Base-by-base conservation (phyloP, 1,140 invertebrate species). In the Eumeta japonica region DNA sequence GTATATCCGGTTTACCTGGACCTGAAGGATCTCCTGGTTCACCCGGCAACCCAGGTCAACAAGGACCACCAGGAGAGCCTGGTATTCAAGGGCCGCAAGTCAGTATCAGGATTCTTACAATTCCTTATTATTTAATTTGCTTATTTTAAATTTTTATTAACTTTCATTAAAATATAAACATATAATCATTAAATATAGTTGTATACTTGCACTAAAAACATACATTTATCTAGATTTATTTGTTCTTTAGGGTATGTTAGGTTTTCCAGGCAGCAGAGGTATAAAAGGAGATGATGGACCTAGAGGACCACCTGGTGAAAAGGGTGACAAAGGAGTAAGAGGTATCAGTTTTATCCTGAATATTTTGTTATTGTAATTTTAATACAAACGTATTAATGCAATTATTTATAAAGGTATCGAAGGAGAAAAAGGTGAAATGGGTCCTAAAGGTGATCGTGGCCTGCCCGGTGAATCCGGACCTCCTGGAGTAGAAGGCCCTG, bases 341-440 rank as follows among this genome's bases (percentile, higher is more conserved):
- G 73, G 74, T 70, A 50, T n/a, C n/a, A n/a, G n/a, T n/a, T n/a
- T n/a, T n/a, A 24, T 10, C n/a, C 10, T 43, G 10, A 2, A 2
- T 11, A 28, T 33, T 7, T 37, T 24, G 29, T 39, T 37, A 9
- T 31, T 31, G 7, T 31, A 31, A 11, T 31, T 31, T 31, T 31
- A 31, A 31, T 5, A 31, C 5, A 12, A 31, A n/a, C n/a, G n/a
- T n/a, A n/a, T n/a, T n/a, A n/a, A n/a, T n/a, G n/a, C n/a, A n/a
- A 32, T 30, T 18, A 28, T 41, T 42, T 46, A 19, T n/a, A n/a
- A 13, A 75, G 88, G 88, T 16, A 48, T 78, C 16, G 86, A 89
- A 58, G 89, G 88, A n/a, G 81, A 86, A 52, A 88, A 87, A 42
- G 88, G 88, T 12, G 86, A 90, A 44, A 54, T 80, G 30, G 90